Evolutionary conservation across 2,888 invertebrate species (phyloP).

Genomic region (Boloria selene): DNA sequence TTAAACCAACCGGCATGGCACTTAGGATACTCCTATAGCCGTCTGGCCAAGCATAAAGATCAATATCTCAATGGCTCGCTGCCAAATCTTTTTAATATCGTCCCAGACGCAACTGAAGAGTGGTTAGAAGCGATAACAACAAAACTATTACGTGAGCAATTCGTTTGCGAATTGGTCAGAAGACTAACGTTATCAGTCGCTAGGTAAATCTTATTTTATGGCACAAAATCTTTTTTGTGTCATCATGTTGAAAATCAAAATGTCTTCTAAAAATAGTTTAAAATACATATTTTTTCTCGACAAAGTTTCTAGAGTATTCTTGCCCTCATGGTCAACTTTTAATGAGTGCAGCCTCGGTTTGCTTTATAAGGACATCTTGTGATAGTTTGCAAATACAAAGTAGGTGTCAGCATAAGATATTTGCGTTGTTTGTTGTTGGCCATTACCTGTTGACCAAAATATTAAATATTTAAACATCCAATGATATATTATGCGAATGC

Average conservation of each 20-base stretch:
- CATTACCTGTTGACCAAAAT: neutral
- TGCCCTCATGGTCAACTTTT: conserved; percentile 70
- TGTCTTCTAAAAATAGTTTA: conserved; percentile 67
- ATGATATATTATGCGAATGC: neutral
- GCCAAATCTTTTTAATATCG: conserved; percentile 82
- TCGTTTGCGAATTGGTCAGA: conserved; percentile 66
- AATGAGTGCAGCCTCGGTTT: conserved; percentile 67
- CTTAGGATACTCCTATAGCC: conserved; percentile 73
- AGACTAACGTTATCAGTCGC: conserved; percentile 50
- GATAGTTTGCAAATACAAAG: conserved; percentile 58
- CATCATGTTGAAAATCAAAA: conserved; percentile 62
- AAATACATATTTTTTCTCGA: conserved; percentile 54
- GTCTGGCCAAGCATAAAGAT: conserved; percentile 80
- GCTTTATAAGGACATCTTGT: conserved; percentile 60
- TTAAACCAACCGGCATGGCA: conserved; percentile 75
- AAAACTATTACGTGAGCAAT: conserved; percentile 76
- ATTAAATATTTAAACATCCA: neutral
- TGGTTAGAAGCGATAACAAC: conserved; percentile 78
- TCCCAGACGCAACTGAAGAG: conserved; percentile 73
- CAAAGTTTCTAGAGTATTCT: conserved; percentile 63
- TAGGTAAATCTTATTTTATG: conserved; percentile 76
- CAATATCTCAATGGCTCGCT: conserved; percentile 78
- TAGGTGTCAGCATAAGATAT: conserved; percentile 40
- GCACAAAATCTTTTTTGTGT: conserved; percentile 58
- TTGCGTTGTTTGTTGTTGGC: neutral